These are phyloP conservation scores for Agrypnia vestita DNA, from an alignment of 1,140 invertebrate species.

Conservation along the genomic window DNA sequence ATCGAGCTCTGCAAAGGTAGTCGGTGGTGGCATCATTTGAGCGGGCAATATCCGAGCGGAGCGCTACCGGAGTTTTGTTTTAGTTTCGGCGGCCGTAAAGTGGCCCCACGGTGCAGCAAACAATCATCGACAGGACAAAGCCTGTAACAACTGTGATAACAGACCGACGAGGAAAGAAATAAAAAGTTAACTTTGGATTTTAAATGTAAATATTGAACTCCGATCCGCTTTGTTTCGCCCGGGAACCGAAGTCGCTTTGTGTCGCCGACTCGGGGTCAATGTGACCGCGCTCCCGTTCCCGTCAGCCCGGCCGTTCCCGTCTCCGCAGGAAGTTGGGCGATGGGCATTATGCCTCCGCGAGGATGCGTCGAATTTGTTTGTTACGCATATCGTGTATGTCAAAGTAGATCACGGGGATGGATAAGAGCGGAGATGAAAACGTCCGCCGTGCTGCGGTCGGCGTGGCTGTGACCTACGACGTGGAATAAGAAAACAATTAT, in stretches of 20 bases:
- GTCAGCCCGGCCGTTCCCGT: neutral
- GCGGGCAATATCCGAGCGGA: conserved; percentile 7
- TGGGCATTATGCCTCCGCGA: conserved; percentile 33
- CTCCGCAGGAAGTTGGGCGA: conserved; percentile 47
- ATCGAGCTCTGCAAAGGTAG: neutral
- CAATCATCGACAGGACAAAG: conserved; percentile 59
- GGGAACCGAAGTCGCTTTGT: conserved; percentile 34
- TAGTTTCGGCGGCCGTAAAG: conserved; percentile 48
- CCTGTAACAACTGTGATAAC: conserved; percentile 59
- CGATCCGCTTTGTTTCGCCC: conserved; percentile 54
- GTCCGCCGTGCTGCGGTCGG: neutral
- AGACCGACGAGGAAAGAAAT: conserved; percentile 51
- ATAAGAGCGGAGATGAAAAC: conserved; percentile 37
- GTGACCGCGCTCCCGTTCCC: conserved; percentile 17
- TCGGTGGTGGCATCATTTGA: neutral
- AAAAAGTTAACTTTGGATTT: conserved; percentile 59
- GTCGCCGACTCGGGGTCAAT: conserved; percentile 39
- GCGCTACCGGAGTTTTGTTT: conserved; percentile 31
- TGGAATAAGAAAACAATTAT: neutral
- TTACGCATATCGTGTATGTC: conserved; percentile 52
- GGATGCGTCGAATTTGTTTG: conserved; percentile 51
- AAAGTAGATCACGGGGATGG: conserved; percentile 41
- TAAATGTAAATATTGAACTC: conserved; percentile 61
- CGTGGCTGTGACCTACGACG: neutral
- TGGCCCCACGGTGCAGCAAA: conserved; percentile 46